Percentiles rank a stretch among this genome's conserved stretches.
Evolutionary conservation across 2,113 vertebrate species (phyloP).

Genomic region (Centropus bengalensis): DNA sequence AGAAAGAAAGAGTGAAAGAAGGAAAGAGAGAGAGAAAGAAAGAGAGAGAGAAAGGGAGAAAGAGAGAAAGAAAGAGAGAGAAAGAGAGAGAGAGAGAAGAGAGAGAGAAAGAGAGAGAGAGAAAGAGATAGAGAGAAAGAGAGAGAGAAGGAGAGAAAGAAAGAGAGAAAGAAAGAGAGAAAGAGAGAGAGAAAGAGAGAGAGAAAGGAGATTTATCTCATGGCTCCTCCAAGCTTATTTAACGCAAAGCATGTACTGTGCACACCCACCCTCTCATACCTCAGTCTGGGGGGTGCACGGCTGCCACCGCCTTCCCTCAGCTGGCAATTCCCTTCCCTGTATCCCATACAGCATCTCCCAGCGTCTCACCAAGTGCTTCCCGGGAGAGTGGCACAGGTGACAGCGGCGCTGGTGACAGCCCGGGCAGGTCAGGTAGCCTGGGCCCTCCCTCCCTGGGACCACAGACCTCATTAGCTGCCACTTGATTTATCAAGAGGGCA

Average conservation of each 20-base stretch:
- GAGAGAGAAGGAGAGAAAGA: too few relatives aligned
- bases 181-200: rapidly evolving
- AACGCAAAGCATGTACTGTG: background rate
- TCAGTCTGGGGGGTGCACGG: background rate
- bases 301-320: background rate
- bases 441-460: slow-evolving; percentile 48
- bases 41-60: too few relatives aligned
- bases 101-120: background rate
- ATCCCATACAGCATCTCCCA: slow-evolving; percentile 41
- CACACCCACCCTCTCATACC: background rate
- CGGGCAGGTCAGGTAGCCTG: slow-evolving; percentile 68
- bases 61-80: too few relatives aligned
- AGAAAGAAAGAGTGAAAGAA: too few relatives aligned
- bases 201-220: background rate
- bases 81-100: rapidly evolving
- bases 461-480: slow-evolving; percentile 67
- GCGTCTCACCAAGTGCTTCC: slow-evolving; percentile 49
- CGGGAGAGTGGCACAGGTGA: slow-evolving; percentile 56
- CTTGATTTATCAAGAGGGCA: slow-evolving; percentile 75
- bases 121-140: too few relatives aligned
- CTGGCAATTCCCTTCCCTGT: slow-evolving; percentile 32
- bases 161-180: too few relatives aligned
- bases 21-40: too few relatives aligned
- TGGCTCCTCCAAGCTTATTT: background rate
- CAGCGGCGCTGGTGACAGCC: slow-evolving; percentile 60